phyloP scores from a whole-genome alignment of 2,797 vertebrate species.

The Neosilurus mollespiculum region DNA sequence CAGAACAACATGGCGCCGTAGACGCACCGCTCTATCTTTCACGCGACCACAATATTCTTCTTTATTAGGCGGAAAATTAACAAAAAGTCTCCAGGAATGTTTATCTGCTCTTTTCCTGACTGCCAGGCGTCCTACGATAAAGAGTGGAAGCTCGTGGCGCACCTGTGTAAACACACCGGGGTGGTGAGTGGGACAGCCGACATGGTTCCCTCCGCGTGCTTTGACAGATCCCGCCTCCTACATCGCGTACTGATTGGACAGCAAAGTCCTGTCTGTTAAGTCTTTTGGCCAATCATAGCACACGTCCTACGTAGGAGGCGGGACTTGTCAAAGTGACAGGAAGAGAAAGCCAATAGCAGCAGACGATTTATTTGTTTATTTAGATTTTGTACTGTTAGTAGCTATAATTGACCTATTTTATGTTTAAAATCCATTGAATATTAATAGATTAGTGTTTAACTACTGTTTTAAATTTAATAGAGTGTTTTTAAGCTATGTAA shows the following conservation, averaged over 20 bases:
- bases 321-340: not conserved
- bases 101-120: constrained; percentile 82
- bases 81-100: constrained; percentile 48
- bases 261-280: not conserved
- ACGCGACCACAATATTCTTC: not conserved
- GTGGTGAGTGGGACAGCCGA: constrained; percentile 65
- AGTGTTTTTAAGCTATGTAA: no score
- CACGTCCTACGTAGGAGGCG: not conserved
- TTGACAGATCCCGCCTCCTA: constrained; percentile 2
- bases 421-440: no score
- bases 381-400: no score
- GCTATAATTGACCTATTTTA: no score
- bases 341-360: not conserved
- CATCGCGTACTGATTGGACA: not conserved
- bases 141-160: constrained; percentile 83
- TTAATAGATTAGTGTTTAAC: no score
- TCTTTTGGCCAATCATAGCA: not conserved
- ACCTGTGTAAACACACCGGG: constrained; percentile 89
- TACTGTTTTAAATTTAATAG: no score
- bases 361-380: no score
- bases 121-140: constrained; percentile 83
- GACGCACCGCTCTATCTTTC: not conserved
- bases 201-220: not conserved
- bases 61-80: constrained; percentile 19
- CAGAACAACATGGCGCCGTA: not conserved